Conservation (phyloP, 2,113 vertebrate species). For the Seriola aureovittata region DNA sequence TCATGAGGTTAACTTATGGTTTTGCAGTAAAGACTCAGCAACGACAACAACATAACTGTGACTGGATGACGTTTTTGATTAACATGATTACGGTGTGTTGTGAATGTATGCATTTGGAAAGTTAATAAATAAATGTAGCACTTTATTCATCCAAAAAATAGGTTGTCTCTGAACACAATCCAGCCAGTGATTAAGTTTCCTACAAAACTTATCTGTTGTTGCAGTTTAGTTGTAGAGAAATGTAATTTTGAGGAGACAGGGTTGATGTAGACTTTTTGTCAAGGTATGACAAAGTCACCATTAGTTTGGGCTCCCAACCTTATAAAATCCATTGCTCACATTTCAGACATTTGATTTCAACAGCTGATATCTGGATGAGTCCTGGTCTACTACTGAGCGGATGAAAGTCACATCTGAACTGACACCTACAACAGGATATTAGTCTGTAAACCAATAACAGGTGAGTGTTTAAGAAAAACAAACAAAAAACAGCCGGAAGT, state of each 20-base stretch:
- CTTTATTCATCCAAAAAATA: background rate
- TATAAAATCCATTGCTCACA: background rate
- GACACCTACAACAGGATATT: conserved; percentile 37
- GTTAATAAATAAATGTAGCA: background rate
- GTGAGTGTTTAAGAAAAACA: background rate
- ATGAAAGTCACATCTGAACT: conserved; percentile 9
- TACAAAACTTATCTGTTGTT: background rate
- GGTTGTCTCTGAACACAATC: too few species aligned
- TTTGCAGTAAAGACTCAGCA: background rate
- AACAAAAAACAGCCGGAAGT: background rate
- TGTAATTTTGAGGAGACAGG: background rate
- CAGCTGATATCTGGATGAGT: conserved; percentile 10
- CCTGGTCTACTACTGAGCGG: background rate
- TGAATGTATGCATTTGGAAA: background rate
- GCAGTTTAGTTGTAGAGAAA: background rate
- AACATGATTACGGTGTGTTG: background rate
- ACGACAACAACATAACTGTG: too few species aligned
- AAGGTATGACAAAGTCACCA: background rate
- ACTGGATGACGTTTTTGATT: background rate
- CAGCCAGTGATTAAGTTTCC: too few species aligned
- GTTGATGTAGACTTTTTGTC: background rate
- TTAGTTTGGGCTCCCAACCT: background rate
- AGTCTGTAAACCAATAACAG: conserved; percentile 26
- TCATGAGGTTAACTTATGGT: background rate
- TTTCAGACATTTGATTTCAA: conserved; percentile 3